Base-by-base conservation (phyloP, 1,140 invertebrate species). In the Halyomorpha halys region DNA sequence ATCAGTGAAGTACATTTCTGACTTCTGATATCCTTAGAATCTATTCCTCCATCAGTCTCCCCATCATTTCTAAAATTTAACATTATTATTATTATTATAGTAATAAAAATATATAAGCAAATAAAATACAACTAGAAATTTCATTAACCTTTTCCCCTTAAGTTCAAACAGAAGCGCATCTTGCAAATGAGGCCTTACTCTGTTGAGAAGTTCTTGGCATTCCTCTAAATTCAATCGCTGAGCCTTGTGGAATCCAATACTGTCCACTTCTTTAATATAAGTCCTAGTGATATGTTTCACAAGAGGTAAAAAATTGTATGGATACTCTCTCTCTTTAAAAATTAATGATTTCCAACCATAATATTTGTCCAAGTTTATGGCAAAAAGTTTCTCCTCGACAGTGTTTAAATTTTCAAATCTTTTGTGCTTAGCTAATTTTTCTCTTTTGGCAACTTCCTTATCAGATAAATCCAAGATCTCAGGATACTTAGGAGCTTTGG, bases 311-410 rank as follows among this genome's bases (percentile, higher is more conserved):
- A 81, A 76, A 75, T 89, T 83, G 69, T 88, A 90, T 3, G 80
- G 82, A 54, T 84, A 70, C 21, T 67, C 54, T 56, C 78, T 72
- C 71, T 89, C 85, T 1, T 77, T 71, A 6, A 91, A 71, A 65
- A 82, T 74, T 23, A 83, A 71, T 30, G 78, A 80, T 67, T 79
- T 80, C 77, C 81, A 91, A 9, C 89, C 88, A 74, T 89, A 91
- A 72, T 86, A 90, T 59, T 80, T 79, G 8, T 86, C 84, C 81
- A 91, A 85, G 72, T 90, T 90, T 4, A 90, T 63, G 70, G 86
- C 86, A 53, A 89, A 82, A 62, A 88, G 77, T 73, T 93, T 93
- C 75, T 91, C 87, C 74, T 92, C 90, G 0, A 90, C 79, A 1
- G 86, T 89, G 54, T 82, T 76, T 44, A 87, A 67, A 9, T 76